Evolutionary conservation across 2,888 invertebrate species (phyloP).

Genomic region (Idaea aversata): DNA sequence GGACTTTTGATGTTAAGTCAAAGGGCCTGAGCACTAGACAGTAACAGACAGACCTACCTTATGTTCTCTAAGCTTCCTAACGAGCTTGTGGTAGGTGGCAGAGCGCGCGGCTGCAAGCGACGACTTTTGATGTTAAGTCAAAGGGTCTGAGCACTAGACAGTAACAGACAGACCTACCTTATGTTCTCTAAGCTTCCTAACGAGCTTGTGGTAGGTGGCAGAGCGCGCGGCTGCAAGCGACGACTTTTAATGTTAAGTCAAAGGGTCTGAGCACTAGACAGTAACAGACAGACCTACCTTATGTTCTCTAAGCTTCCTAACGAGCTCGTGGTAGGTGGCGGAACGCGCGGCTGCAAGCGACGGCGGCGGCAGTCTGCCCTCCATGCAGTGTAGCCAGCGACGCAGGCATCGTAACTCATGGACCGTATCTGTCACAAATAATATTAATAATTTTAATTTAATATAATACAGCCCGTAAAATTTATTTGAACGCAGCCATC

Average conservation of each 20-base stretch:
- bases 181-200: conserved; percentile 89
- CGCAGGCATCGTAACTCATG: conserved; percentile 88
- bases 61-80: conserved; percentile 89
- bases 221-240: conserved; percentile 86
- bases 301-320: conserved; percentile 89
- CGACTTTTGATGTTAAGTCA: conserved; percentile 33
- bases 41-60: conserved; percentile 82
- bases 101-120: conserved; percentile 86
- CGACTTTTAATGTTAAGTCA: conserved; percentile 32
- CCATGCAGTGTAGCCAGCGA: conserved; percentile 93
- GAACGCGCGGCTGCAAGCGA: conserved; percentile 86
- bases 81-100: conserved; percentile 86
- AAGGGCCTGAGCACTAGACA: not conserved
- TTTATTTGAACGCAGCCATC: conserved; percentile 80
- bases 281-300: conserved; percentile 82
- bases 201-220: conserved; percentile 86
- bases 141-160: not conserved
- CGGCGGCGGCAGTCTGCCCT: conserved; percentile 87
- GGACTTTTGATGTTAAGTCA: too few species aligned
- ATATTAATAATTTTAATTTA: not conserved
- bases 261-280: not conserved
- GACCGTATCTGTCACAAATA: conserved; percentile 81
- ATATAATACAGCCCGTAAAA: too few species aligned
- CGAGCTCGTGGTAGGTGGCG: conserved; percentile 86
- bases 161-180: conserved; percentile 82